Evolutionary conservation across 2,797 vertebrate genomes (phyloP).

Genomic region (Cheirogaleus major): DNA sequence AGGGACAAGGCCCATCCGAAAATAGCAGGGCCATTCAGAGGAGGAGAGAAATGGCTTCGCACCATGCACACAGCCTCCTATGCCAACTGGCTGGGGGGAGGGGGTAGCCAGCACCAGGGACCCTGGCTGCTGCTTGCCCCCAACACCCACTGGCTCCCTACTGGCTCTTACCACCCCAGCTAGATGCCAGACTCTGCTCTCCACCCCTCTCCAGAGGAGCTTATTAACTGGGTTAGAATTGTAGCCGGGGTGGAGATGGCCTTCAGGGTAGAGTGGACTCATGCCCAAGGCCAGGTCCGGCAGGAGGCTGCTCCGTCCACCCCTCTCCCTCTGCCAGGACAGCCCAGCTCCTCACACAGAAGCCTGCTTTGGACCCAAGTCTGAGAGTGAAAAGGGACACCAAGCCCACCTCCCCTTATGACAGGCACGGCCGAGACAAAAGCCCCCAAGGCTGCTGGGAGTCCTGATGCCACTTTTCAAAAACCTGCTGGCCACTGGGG

Average conservation of each 20-base stretch:
- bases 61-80: rapidly evolving
- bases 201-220: background rate
- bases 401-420: background rate
- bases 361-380: background rate
- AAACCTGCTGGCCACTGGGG: background rate
- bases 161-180: background rate
- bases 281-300: background rate
- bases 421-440: background rate
- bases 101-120: rapidly evolving
- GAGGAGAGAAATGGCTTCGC: background rate
- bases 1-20: background rate
- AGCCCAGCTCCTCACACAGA: background rate
- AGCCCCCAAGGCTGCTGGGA: background rate
- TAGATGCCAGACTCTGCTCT: background rate
- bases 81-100: background rate
- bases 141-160: background rate
- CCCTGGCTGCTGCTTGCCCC: background rate
- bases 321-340: background rate
- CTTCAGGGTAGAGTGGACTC: background rate
- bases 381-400: background rate
- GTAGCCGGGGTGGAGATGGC: rapidly evolving
- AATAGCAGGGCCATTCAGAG: constrained; percentile 6
- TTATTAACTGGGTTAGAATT: background rate
- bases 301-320: background rate
- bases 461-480: background rate